These are phyloP conservation scores for Tapirus terrestris DNA, from an alignment of 2,113 vertebrate species.

Conservation along the genomic window DNA sequence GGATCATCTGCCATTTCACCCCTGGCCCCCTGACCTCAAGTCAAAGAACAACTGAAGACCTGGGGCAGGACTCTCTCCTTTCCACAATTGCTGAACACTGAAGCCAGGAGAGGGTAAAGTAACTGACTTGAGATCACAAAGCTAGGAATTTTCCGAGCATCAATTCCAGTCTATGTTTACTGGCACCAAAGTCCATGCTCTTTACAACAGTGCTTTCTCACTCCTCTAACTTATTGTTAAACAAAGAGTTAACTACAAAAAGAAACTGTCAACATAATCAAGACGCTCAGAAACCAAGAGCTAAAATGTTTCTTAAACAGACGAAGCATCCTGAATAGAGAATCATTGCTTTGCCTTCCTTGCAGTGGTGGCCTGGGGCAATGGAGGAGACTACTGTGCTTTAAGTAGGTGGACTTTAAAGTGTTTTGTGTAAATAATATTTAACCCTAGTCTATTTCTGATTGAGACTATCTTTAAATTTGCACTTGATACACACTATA, in stretches of 20 bases:
- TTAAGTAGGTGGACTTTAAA: background rate
- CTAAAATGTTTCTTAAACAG: background rate
- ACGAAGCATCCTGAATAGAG: accelerated
- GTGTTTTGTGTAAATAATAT: background rate
- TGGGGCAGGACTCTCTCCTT: background rate
- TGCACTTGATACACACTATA: background rate
- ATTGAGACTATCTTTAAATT: background rate
- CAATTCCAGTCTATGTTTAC: background rate
- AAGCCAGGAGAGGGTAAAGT: background rate
- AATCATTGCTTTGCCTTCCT: no score
- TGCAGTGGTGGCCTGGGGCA: background rate
- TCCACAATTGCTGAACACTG: background rate
- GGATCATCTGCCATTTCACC: background rate
- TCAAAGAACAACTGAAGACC: background rate
- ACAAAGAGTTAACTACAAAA: background rate
- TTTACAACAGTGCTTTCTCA: background rate
- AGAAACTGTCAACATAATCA: background rate
- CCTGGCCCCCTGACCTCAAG: background rate
- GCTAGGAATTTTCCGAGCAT: background rate
- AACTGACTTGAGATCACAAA: background rate
- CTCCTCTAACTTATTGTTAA: background rate
- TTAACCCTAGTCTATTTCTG: background rate
- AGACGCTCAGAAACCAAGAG: background rate
- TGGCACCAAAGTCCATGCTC: background rate
- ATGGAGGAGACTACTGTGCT: background rate